Evolutionary conservation across 2,888 invertebrate species (phyloP), one percentile per base, ranked within the genome.

Genomic region (Coleophora deauratella): DNA sequence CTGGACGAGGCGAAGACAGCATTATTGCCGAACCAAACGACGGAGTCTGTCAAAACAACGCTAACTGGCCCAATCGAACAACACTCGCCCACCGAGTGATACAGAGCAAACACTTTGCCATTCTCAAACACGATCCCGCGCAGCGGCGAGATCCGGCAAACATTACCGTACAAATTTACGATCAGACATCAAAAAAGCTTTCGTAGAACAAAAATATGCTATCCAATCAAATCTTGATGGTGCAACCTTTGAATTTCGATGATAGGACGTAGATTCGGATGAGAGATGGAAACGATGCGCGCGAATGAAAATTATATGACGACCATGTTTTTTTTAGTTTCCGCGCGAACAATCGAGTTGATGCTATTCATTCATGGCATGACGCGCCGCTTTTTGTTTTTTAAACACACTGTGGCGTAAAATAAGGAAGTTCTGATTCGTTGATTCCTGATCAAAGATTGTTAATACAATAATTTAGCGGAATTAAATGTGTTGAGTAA

Each of bases 11-110:
- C 66, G 79, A 58, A 65, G 80, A 80, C 80, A 79, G 77, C 69
- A 57, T 75, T 80, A 80, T 80, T 72, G 65, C 63, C 52, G 59
- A 56, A 52, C 53, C 47, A 52, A 66, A 56, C 76, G 79, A 81
- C 67, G 71, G 78, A 78, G 67, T 63, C 72, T 80, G 84, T 84
- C 84, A 82, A 81, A 84, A 84, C 81, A 84, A 62, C 70, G 64
- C 62, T 71, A 76, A 77, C 76, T 74, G 74, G 74, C 79, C 62
- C 69, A 74, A 75, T 73, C 71, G 66, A 72, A 77, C 72, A 74
- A 76, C 80, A 73, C 74, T 79, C 69, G 74, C 69, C 69, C 64
- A 70, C 57, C 69, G 79, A 72, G 69, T 77, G 82, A 84, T 82
- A 79, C 74, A 74, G 81, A 81, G 80, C 79, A 82, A 81, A 80